Base-by-base conservation (phyloP, 2,888 invertebrate genomes). In the Saturnia japonica region DNA sequence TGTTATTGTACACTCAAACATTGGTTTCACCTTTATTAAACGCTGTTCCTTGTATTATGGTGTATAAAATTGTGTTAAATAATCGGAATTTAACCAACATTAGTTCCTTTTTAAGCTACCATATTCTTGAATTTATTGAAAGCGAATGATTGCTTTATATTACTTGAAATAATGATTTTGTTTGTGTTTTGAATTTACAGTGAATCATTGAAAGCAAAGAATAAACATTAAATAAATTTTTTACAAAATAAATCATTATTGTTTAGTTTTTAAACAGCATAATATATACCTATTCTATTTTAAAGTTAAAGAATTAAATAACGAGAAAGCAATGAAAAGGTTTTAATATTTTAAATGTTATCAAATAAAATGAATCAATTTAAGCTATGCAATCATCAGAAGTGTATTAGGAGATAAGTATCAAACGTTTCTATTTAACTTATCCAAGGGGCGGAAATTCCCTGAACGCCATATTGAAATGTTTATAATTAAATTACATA, bases 401-500 rank as follows among this genome's bases (percentile, higher is more conserved):
- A 93, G 91, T 93, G 91, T 91, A 93, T 93, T 91, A 92, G 87
- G 87, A 92, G 94, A 93, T 93, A 93, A 93, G 92, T 91, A 93
- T 93, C 91, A 93, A 94, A 93, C 94, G 93, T 91, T 93, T 93
- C 94, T 91, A 93, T 94, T 94, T 93, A 93, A 93, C 91, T 92
- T 92, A 91, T 88, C 91, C 89, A 85, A 82, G 83, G 85, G 83
- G 91, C 89, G 90, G 91, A 91, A 94, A 92, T 91, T 93, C 92
- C 91, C 91, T 82, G 88, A 87, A 91, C 93, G 93, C 93, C 91
- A 93, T 94, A 94, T 93, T 93, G 94, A 94, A 94, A 94, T 94
- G 94, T 93, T 94, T 94, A 94, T 94, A 94, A 94, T 94, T 94
- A 93, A 94, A 94, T 94, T 94, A 94, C 93, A 94, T 94, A 94